phyloP scores from a whole-genome alignment of 2,113 vertebrate genomes.

The Octodon degus region DNA sequence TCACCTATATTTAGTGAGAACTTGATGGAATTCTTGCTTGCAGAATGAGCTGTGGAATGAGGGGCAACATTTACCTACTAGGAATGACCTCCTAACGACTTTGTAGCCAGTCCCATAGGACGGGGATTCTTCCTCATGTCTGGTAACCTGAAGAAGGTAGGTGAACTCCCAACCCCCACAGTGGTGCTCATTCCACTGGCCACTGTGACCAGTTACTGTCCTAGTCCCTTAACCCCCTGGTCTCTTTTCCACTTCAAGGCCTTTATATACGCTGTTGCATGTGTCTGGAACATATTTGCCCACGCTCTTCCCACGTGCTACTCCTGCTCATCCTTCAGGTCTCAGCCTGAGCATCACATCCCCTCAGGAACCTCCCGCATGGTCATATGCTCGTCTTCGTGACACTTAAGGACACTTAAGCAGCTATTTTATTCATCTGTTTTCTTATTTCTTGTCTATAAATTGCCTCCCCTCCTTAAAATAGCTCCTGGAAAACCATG shows the following conservation, averaged over 20 bases:
- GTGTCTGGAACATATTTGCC: accelerated
- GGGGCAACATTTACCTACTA: not conserved
- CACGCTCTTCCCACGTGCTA: accelerated
- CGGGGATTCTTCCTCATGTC: not conserved
- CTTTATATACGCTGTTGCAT: not conserved
- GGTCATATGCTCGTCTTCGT: not conserved
- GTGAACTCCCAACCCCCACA: not conserved
- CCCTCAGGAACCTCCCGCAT: not conserved
- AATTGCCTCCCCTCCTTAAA: not conserved
- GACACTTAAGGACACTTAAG: not conserved
- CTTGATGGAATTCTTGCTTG: not conserved
- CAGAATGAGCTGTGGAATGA: not conserved
- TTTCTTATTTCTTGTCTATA: not conserved
- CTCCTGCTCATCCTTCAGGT: not conserved
- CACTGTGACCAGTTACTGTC: not conserved
- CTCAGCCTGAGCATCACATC: not conserved
- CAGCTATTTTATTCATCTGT: not conserved
- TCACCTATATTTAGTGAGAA: not conserved
- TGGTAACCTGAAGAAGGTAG: not conserved
- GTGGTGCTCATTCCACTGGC: not conserved
- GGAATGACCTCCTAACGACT: not conserved
- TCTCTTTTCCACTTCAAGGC: not conserved
- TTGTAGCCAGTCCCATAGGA: not conserved
- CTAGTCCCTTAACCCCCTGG: not conserved
- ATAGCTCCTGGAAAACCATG: not conserved